Percentiles rank a stretch among this genome's conserved stretches.
phyloP scores from a whole-genome alignment of 2,113 vertebrate species.

The Blennius ocellaris region DNA sequence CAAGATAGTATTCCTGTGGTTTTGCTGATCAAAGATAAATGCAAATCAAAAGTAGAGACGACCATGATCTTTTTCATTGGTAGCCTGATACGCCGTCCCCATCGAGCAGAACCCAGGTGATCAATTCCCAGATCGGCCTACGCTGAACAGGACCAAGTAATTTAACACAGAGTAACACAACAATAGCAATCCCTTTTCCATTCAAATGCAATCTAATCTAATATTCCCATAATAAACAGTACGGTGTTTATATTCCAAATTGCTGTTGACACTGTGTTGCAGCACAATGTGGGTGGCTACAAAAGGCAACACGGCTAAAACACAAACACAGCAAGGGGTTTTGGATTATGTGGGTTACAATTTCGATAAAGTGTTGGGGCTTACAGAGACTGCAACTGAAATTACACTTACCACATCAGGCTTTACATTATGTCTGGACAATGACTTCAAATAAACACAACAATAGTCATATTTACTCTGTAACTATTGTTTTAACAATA shows the following conservation, averaged over 20 bases:
- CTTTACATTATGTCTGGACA: no score
- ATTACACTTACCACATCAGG: not conserved
- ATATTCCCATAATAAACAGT: not conserved
- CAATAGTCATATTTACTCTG: not conserved
- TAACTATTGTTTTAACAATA: not conserved
- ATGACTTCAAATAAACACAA: not conserved
- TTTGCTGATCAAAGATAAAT: conserved; percentile 8
- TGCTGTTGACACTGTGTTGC: not conserved
- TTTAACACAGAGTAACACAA: conserved; percentile 1
- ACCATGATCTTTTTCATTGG: not conserved
- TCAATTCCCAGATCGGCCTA: conserved; percentile 15
- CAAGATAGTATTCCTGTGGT: conserved; percentile 4
- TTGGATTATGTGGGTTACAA: not conserved
- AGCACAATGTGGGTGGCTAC: not conserved
- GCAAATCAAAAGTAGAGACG: conserved; percentile 11
- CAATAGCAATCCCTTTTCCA: not conserved
- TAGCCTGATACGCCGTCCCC: not conserved
- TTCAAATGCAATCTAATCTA: not conserved
- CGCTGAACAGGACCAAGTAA: not conserved
- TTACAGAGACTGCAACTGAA: not conserved
- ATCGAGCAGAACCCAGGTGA: not conserved
- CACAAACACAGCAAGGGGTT: not conserved
- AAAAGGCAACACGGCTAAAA: not conserved
- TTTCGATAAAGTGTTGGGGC: not conserved
- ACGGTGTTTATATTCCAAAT: not conserved